These are phyloP conservation scores for Crotalus tigris DNA, from an alignment of 2,113 vertebrate genomes.

Conservation along the genomic window DNA sequence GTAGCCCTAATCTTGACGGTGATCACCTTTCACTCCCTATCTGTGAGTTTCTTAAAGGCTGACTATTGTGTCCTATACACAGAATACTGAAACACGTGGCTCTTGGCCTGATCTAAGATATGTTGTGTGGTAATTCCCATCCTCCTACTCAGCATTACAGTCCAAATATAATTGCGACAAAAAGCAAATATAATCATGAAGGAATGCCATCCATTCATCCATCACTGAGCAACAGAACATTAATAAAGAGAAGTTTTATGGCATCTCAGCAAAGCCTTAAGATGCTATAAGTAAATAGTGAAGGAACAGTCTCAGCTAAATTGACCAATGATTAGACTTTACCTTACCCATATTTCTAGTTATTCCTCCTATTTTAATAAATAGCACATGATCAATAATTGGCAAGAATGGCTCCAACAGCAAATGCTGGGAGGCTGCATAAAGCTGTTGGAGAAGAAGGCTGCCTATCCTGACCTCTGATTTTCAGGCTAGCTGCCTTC, in stretches of 20 bases:
- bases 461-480: background rate
- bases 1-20: background rate
- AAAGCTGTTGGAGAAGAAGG: background rate
- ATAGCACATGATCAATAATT: background rate
- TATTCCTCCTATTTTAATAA: background rate
- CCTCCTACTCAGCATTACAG: background rate
- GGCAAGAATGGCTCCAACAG: background rate
- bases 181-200: background rate
- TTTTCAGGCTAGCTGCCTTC: background rate
- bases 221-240: background rate
- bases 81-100: background rate
- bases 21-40: background rate
- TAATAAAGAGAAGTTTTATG: background rate
- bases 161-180: background rate
- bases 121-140: background rate
- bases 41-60: background rate
- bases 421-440: background rate
- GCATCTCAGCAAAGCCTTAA: background rate
- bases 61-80: background rate
- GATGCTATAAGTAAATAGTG: background rate
- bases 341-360: too few species aligned
- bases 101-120: background rate
- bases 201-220: background rate
- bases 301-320: background rate
- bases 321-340: background rate